Evolutionary conservation across 2,888 invertebrate genomes (phyloP).

Genomic region (Metacarcinus magister): DNA sequence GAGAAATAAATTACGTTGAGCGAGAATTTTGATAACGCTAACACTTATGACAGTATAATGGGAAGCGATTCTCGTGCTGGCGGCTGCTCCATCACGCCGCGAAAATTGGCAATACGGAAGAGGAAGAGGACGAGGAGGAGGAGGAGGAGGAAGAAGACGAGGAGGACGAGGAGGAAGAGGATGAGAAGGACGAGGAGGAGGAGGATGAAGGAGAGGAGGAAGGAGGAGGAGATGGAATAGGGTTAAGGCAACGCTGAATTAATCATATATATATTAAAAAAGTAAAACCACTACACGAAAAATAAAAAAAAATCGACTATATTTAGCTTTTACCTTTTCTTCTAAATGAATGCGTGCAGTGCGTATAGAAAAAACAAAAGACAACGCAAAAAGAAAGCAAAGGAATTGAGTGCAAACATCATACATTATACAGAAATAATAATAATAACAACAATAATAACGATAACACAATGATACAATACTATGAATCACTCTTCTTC

Average conservation of each 20-base stretch:
- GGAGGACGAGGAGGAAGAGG: neutral
- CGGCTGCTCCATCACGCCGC: constrained; percentile 50
- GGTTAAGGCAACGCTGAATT: neutral
- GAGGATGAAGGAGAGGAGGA: neutral
- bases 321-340: no score
- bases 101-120: constrained; percentile 59
- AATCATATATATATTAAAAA: neutral
- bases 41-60: constrained; percentile 48
- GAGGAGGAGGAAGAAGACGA: neutral
- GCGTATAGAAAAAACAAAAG: no score
- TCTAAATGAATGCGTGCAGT: no score
- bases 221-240: neutral
- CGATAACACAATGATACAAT: no score
- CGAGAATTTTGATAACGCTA: constrained; percentile 57
- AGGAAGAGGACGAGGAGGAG: neutral
- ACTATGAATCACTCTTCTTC: no score
- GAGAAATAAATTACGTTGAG: constrained; percentile 18
- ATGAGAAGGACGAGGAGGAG: no score
- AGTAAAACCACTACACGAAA: no score
- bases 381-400: no score
- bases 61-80: constrained; percentile 57
- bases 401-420: no score
- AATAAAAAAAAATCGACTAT: no score
- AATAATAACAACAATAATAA: no score
- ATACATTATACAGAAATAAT: no score